Evolutionary conservation across 1,140 invertebrate species (phyloP).

Genomic region (Monochamus saltuarius): DNA sequence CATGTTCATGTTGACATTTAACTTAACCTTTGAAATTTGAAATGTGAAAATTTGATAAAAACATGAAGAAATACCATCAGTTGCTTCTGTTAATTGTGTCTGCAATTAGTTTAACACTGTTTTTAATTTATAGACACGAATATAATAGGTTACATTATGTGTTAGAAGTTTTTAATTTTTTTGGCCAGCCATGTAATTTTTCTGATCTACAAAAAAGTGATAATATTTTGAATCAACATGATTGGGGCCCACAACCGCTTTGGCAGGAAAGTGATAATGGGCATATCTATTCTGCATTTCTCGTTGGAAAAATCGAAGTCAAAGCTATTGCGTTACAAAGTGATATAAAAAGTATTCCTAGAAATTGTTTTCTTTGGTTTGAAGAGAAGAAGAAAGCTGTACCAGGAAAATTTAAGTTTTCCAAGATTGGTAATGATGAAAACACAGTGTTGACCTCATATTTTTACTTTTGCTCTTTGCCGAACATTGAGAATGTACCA

Average conservation of each 20-base stretch:
- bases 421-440: constrained; percentile 46
- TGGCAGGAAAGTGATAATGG: constrained; percentile 54
- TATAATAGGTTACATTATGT: constrained; percentile 74
- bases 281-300: constrained; percentile 58
- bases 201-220: constrained; percentile 55
- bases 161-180: constrained; percentile 75
- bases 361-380: constrained; percentile 57
- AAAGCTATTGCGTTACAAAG: constrained; percentile 56
- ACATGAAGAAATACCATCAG: constrained; percentile 77
- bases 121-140: constrained; percentile 75
- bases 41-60: constrained; percentile 5
- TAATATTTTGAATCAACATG: constrained; percentile 48
- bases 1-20: constrained; percentile 1
- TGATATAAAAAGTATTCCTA: constrained; percentile 51
- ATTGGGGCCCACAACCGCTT: constrained; percentile 46
- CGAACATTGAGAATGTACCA: constrained; percentile 52
- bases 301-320: constrained; percentile 54
- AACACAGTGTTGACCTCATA: constrained; percentile 24
- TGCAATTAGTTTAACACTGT: constrained; percentile 64
- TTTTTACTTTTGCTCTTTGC: constrained; percentile 54
- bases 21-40: background rate
- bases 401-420: constrained; percentile 55
- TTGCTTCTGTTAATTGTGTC: constrained; percentile 66
- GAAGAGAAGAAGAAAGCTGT: constrained; percentile 56
- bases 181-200: constrained; percentile 61